Percentiles rank a stretch among this genome's conserved stretches.
Conservation (phyloP, 2,888 invertebrate genomes). For the Epirrhoe alternata region DNA sequence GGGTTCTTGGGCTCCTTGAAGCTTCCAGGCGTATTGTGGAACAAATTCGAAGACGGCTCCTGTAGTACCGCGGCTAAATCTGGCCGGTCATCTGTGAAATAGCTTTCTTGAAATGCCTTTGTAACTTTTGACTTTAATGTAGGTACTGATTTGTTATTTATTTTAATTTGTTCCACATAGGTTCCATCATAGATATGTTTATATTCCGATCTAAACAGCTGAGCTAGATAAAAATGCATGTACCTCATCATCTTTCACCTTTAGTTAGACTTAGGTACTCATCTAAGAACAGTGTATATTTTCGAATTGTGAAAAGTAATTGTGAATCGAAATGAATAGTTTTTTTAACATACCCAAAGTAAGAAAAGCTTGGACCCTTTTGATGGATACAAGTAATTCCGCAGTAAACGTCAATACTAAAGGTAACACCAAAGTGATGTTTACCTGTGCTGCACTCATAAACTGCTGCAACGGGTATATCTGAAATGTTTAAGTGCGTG, state of each 20-base stretch:
- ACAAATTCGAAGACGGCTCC: conserved; percentile 54
- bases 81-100: conserved; percentile 64
- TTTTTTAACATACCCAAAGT: conserved; percentile 58
- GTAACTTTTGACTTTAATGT: not conserved
- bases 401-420: conserved; percentile 84
- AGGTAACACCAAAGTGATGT: conserved; percentile 74
- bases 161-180: too few relatives aligned
- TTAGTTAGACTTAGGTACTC: too few relatives aligned
- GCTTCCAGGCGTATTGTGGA: conserved; percentile 58
- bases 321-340: too few relatives aligned
- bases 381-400: conserved; percentile 80
- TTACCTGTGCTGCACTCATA: conserved; percentile 73
- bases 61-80: conserved; percentile 53
- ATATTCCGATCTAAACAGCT: too few relatives aligned
- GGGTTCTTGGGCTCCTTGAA: conserved; percentile 48
- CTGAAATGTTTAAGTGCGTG: conserved; percentile 56
- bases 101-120: not conserved
- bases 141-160: too few relatives aligned
- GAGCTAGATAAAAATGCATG: too few relatives aligned
- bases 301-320: too few relatives aligned
- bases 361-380: conserved; percentile 73
- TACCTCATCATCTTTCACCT: too few relatives aligned
- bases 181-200: too few relatives aligned
- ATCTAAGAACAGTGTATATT: too few relatives aligned
- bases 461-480: conserved; percentile 80